Base-by-base conservation (phyloP, 2,113 vertebrate genomes). In the Progne subis region DNA sequence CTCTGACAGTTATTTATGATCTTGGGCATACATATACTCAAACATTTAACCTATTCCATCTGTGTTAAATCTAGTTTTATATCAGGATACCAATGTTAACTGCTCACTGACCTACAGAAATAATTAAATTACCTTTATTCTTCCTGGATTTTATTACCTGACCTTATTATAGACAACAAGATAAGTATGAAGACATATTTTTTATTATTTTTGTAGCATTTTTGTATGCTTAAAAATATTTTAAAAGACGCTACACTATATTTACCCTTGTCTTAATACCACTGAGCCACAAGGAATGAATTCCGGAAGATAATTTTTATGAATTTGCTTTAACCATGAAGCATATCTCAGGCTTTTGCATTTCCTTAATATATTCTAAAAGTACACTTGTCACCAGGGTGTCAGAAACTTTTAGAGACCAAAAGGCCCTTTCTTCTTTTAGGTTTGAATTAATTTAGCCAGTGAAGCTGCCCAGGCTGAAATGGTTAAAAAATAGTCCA, bases 1-100 rank as follows among this genome's bases (percentile, higher is more conserved):
- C 20, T 91, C 75, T 95, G 91, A 92, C 95, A 95, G 93, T 85
- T 95, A 94, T 95, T 95, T 96, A 96, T 94, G 81, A 39, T 87
- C 57, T 92, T 85, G 79, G 37, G 59, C 67, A 82, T 77, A 85
- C n/a, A 47, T 82, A 76, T 67, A 85, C 75, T 87, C 74, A 85
- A 91, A 79, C 0, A 0, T 90, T 94, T 96, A 95, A 96, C 89
- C 91, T 95, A 74, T 57, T 59, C 74, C 89, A 95, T 90, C 93
- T 97, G 84, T 95, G 92, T 87, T 87, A 83, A 92, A 91, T 91
- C 64, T 80, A 90, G 74, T 89, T 92, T 90, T 91, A 76, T 76
- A 89, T 59, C 70, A 80, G 70, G 79, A 85, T 85, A 82, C 53
- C 67, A 74, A 63, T 69, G 65, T 85, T 92, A 95, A 87, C 81